Conservation (phyloP, 2,797 vertebrate genomes). For the Nannoperca australis region DNA sequence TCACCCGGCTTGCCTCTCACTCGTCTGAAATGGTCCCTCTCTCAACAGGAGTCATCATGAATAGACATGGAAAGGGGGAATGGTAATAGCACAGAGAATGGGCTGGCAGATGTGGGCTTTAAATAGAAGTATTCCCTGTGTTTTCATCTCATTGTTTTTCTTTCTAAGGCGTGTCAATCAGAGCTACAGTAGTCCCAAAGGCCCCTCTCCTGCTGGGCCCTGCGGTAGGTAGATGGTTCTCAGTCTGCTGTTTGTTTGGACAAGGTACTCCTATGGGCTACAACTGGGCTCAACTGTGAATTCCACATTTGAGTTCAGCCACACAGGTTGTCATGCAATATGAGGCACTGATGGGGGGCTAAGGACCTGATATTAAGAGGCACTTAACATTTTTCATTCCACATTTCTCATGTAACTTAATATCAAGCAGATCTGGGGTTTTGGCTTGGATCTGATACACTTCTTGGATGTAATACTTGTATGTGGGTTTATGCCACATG, state of each 20-base stretch:
- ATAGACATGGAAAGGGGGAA: conserved; percentile 58
- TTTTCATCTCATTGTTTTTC: conserved; percentile 61
- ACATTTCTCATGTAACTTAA: background rate
- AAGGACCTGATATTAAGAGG: background rate
- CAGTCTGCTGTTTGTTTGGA: conserved; percentile 55
- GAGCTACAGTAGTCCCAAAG: conserved; percentile 46
- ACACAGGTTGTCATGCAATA: conserved; percentile 35
- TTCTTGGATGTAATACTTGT: conserved; percentile 11
- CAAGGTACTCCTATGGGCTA: conserved; percentile 29
- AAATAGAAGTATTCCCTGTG: conserved; percentile 63
- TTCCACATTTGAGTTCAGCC: conserved; percentile 54
- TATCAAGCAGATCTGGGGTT: conserved; percentile 16
- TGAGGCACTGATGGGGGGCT: conserved; percentile 27
- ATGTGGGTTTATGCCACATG: background rate
- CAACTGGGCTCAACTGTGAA: conserved; percentile 34
- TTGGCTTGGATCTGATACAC: background rate
- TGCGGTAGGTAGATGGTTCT: conserved; percentile 59
- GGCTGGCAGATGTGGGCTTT: conserved; percentile 48
- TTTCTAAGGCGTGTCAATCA: conserved; percentile 58
- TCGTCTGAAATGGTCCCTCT: conserved; percentile 45
- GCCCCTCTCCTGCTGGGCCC: conserved; percentile 53
- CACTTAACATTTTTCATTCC: conserved; percentile 17
- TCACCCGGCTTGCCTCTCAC: conserved; percentile 22
- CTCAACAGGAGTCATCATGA: conserved; percentile 56
- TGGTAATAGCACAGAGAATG: conserved; percentile 29